Percentiles rank a stretch among this genome's conserved stretches.
These are phyloP conservation scores for Aplochiton taeniatus DNA, from an alignment of 2,797 vertebrate genomes.

Conservation along the genomic window DNA sequence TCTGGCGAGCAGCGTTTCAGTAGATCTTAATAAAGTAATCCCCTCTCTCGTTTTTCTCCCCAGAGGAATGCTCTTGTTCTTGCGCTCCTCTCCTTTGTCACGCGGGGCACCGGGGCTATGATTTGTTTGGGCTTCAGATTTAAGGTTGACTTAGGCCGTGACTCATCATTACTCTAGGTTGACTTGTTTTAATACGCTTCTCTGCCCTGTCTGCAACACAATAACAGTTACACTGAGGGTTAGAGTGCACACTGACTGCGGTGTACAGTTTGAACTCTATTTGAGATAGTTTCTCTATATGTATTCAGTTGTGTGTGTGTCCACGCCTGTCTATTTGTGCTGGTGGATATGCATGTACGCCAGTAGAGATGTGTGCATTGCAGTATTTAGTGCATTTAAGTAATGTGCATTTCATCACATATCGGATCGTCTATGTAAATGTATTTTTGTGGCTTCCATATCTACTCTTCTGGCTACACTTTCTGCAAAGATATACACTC, in stretches of 20 bases:
- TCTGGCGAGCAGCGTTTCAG: slow-evolving; percentile 77
- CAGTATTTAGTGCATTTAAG: no score
- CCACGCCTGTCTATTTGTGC: no score
- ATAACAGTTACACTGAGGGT: no score
- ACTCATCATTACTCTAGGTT: slow-evolving; percentile 78
- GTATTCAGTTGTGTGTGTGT: no score
- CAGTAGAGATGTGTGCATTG: no score
- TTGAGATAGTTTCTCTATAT: neutral
- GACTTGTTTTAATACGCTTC: slow-evolving; percentile 69
- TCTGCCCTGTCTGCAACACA: neutral
- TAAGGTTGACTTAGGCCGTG: slow-evolving; percentile 74
- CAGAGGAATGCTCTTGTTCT: slow-evolving; percentile 84
- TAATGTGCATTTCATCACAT: slow-evolving; percentile 27
- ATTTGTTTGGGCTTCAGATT: slow-evolving; percentile 80
- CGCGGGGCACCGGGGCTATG: slow-evolving; percentile 69
- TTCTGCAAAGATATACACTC: slow-evolving; percentile 52
- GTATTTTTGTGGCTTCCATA: slow-evolving; percentile 38
- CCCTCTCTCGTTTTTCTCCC: slow-evolving; percentile 73
- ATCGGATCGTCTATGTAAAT: slow-evolving; percentile 25
- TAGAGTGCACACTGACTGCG: slow-evolving; percentile 20
- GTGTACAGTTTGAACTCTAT: no score
- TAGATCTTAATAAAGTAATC: slow-evolving; percentile 85
- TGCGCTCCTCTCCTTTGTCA: slow-evolving; percentile 74
- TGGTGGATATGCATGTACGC: no score
- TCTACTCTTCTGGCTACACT: slow-evolving; percentile 33